These are phyloP conservation scores for Python bivittatus DNA, from an alignment of 2,113 vertebrate genomes.

Conservation along the genomic window DNA sequence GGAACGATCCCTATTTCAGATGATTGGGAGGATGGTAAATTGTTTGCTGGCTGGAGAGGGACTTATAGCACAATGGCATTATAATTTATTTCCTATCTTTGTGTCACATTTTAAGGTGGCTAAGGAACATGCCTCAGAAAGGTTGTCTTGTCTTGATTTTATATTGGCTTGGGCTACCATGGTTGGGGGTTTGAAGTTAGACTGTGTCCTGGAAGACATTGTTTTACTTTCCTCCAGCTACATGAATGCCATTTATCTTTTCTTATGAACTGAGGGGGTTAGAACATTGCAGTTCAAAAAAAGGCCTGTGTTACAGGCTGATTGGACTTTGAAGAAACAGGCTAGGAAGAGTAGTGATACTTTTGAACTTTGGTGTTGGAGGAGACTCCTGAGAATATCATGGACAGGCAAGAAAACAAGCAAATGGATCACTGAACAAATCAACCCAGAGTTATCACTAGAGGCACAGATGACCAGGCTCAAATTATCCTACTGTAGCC, in stretches of 20 bases:
- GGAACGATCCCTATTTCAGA: conserved; percentile 40
- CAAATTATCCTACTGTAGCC: too few species aligned
- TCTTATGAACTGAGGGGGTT: neutral
- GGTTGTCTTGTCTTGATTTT: neutral
- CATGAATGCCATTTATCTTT: neutral
- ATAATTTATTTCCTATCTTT: neutral
- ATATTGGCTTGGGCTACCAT: neutral
- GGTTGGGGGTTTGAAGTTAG: neutral
- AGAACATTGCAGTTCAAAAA: neutral
- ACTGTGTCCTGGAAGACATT: neutral
- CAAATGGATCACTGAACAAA: too few species aligned
- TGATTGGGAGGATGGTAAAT: neutral
- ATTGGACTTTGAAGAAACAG: too few species aligned
- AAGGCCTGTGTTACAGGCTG: too few species aligned
- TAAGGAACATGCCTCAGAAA: neutral
- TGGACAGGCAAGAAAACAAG: too few species aligned
- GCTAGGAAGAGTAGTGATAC: too few species aligned
- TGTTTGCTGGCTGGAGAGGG: neutral
- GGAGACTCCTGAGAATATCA: too few species aligned
- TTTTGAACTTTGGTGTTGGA: too few species aligned
- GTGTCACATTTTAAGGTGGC: neutral
- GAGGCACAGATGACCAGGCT: too few species aligned
- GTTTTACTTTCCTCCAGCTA: neutral
- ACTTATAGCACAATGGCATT: too few species aligned
- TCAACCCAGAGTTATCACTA: too few species aligned